Evolutionary conservation across 2,113 vertebrate species (phyloP).

Genomic region (Cheilinus undulatus): DNA sequence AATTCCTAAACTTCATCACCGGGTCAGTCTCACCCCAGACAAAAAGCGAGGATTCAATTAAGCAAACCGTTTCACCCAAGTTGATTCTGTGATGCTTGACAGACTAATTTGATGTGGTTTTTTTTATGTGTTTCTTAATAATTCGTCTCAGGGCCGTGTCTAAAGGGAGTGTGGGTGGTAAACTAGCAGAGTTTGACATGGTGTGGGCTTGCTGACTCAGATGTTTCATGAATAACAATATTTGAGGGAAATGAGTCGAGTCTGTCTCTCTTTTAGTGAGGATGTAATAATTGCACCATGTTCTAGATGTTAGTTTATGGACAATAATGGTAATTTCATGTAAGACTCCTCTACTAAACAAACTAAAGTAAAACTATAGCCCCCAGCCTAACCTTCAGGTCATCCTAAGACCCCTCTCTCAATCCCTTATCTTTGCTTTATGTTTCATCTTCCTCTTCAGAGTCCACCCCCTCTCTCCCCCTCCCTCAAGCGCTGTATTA

Average conservation of each 20-base stretch:
- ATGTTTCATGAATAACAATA: slow-evolving; percentile 29
- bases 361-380: not conserved
- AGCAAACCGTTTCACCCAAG: not conserved
- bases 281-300: not conserved
- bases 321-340: not conserved
- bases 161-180: slow-evolving; percentile 7
- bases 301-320: not conserved
- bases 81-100: not conserved
- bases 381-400: not conserved
- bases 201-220: slow-evolving; percentile 32
- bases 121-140: slow-evolving; percentile 17
- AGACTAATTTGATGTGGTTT: slow-evolving; percentile 8
- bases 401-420: not conserved
- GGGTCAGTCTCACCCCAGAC: slow-evolving; percentile 1
- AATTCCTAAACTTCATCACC: not conserved
- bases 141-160: not conserved
- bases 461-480: slow-evolving; percentile 5
- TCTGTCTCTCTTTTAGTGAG: not conserved
- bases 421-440: slow-evolving; percentile 20
- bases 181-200: slow-evolving; percentile 7
- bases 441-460: slow-evolving; percentile 17
- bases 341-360: not conserved
- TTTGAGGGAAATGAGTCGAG: not conserved
- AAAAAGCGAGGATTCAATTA: not conserved
- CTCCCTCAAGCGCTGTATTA: slow-evolving; percentile 56